Conservation (phyloP, 2,888 invertebrate species). For the Drosophila multiciliata region DNA sequence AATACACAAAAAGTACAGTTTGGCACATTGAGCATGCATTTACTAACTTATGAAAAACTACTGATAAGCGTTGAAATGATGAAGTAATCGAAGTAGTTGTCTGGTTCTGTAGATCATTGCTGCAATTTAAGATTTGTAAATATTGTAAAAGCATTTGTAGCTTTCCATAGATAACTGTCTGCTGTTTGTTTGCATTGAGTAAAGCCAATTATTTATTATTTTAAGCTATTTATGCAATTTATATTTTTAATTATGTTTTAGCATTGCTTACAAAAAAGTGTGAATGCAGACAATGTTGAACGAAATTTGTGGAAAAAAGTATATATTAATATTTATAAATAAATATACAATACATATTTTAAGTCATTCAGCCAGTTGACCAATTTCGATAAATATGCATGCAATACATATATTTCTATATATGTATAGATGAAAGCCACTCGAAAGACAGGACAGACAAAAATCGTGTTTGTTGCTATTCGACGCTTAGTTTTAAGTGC, state of each 20-base stretch:
- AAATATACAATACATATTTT: neutral
- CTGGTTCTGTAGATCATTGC: neutral
- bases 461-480: constrained; percentile 31
- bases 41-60: constrained; percentile 26
- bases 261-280: neutral
- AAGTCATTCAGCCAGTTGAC: neutral
- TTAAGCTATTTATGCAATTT: constrained; percentile 29
- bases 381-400: neutral
- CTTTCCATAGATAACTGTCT: constrained; percentile 14
- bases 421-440: neutral
- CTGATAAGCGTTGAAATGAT: constrained; percentile 20
- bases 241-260: constrained; percentile 46
- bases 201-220: constrained; percentile 20
- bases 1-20: constrained; percentile 60
- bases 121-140: constrained; percentile 8
- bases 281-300: constrained; percentile 1
- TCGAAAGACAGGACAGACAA: constrained; percentile 10
- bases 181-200: constrained; percentile 19
- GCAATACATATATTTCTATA: neutral
- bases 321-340: neutral
- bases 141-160: constrained; percentile 16
- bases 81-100: neutral
- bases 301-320: neutral
- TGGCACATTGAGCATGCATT: constrained; percentile 14
- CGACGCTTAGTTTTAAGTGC: constrained; percentile 38